These are phyloP conservation scores for Tyrophagus putrescentiae DNA, from an alignment of 1,140 invertebrate genomes.

Conservation along the genomic window DNA sequence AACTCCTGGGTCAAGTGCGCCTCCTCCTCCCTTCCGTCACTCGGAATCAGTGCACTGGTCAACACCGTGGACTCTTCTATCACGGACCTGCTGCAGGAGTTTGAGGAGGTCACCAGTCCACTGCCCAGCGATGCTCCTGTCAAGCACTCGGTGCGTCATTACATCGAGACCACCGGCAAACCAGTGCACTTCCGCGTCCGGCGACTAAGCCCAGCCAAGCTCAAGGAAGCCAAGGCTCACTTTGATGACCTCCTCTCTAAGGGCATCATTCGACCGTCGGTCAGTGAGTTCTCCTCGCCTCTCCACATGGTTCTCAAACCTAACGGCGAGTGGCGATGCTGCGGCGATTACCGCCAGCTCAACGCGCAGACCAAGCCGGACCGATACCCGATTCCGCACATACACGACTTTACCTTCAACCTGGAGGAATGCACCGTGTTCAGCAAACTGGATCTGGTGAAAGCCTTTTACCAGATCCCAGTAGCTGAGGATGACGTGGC, in stretches of 20 bases:
- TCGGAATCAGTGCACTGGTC: background rate
- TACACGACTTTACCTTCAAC: conserved; percentile 20
- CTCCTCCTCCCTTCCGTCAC: background rate
- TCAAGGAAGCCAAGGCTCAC: conserved; percentile 15
- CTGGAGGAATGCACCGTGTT: conserved; percentile 20
- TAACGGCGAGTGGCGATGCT: conserved; percentile 15
- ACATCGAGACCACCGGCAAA: conserved; percentile 17
- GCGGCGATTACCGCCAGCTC: conserved; percentile 20
- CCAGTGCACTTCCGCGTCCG: conserved; percentile 10
- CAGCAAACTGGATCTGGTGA: conserved; percentile 20
- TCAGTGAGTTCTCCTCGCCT: conserved; percentile 25
- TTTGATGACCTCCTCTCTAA: conserved; percentile 19
- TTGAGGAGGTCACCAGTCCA: background rate
- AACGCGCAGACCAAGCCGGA: conserved; percentile 23
- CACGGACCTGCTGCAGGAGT: conserved; percentile 1
- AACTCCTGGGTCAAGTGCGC: background rate
- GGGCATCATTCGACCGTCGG: conserved; percentile 24
- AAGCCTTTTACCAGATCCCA: conserved; percentile 23
- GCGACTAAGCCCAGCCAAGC: background rate
- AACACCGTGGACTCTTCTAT: background rate
- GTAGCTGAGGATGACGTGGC: conserved; percentile 14
- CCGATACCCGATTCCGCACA: conserved; percentile 21
- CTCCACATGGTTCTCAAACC: conserved; percentile 28
- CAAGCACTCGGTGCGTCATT: conserved; percentile 17
- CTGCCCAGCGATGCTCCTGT: background rate